Conservation (phyloP, 2,888 invertebrate genomes). For the Elmis aenea region DNA sequence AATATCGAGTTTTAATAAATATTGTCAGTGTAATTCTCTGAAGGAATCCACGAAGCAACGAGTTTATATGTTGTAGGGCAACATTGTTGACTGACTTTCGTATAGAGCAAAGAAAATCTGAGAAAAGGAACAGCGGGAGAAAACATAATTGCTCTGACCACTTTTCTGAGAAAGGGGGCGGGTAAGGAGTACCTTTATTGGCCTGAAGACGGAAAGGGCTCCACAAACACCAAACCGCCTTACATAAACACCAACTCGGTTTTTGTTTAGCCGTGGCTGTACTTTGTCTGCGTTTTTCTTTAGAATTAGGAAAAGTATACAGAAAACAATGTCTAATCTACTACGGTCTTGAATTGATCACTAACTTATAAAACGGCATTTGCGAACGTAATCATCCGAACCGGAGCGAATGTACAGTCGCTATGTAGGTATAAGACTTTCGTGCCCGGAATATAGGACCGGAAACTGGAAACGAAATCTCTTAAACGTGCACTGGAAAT, state of each 20-base stretch:
- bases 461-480: constrained; percentile 39
- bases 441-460: constrained; percentile 36
- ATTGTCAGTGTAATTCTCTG: too few relatives aligned
- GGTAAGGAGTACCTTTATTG: constrained; percentile 22
- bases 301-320: constrained; percentile 15
- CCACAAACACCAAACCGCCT: constrained; percentile 29
- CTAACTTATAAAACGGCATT: constrained; percentile 39
- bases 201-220: constrained; percentile 25
- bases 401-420: constrained; percentile 3
- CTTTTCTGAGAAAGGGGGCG: constrained; percentile 24
- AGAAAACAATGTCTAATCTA: constrained; percentile 9
- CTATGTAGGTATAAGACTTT: constrained; percentile 27
- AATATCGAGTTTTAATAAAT: too few relatives aligned
- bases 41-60: too few relatives aligned
- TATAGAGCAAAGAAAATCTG: constrained; percentile 19
- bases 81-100: too few relatives aligned
- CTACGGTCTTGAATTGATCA: constrained; percentile 29
- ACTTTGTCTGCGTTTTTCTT: constrained; percentile 20
- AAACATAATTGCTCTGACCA: constrained; percentile 35
- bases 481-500: constrained; percentile 36
- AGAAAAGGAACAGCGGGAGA: constrained; percentile 28
- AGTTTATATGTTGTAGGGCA: too few relatives aligned
- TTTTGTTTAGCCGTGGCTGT: constrained; percentile 32
- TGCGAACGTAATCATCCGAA: constrained; percentile 32
- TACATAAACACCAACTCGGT: constrained; percentile 37